Conservation (phyloP, 2,797 vertebrate genomes). For the Anguilla megastoma region DNA sequence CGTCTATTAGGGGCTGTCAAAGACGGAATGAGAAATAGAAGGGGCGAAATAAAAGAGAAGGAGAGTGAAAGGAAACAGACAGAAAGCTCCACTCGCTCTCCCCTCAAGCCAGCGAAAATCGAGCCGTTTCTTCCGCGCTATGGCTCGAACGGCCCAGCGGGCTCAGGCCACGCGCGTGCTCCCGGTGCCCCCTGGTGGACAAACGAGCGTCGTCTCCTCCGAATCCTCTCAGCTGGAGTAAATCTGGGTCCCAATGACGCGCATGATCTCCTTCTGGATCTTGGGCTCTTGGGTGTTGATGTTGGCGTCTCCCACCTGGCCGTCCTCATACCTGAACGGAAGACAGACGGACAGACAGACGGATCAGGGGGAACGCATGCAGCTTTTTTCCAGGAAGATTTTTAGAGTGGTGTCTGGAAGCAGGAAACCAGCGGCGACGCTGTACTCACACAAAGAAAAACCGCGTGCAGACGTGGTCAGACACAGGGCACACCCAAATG, state of each 20-base stretch:
- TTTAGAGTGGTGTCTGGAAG: background rate
- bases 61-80: background rate
- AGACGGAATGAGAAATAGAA: background rate
- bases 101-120: background rate
- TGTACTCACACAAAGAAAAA: constrained; percentile 98
- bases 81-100: background rate
- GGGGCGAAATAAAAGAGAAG: background rate
- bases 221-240: constrained; percentile 86
- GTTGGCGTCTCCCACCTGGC: constrained; percentile 98
- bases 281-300: constrained; percentile 99
- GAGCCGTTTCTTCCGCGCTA: background rate
- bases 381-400: background rate
- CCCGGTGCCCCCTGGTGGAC: constrained; percentile 12
- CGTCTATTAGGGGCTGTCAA: background rate
- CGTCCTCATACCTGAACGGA: constrained; percentile 90
- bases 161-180: background rate
- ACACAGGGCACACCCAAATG: constrained; percentile 99
- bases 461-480: constrained; percentile 97
- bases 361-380: background rate
- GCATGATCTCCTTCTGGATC: constrained; percentile 99
- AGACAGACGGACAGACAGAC: background rate
- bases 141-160: background rate
- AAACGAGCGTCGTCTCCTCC: constrained; percentile 36
- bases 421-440: background rate
- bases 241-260: constrained; percentile 98